phyloP scores from a whole-genome alignment of 2,113 vertebrate genomes.

The Marmota monax region DNA sequence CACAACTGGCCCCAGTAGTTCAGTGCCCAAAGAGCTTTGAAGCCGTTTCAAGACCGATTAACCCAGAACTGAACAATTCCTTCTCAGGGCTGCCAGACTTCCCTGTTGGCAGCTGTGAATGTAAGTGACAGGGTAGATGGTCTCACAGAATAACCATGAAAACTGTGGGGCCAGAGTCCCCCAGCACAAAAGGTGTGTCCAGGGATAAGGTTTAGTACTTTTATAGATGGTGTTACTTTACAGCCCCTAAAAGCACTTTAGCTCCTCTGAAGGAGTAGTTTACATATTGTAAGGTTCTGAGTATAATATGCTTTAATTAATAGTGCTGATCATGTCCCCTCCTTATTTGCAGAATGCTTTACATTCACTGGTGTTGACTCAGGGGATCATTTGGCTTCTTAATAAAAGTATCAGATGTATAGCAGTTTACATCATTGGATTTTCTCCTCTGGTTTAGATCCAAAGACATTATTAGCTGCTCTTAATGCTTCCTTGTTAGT shows the following conservation, averaged over 20 bases:
- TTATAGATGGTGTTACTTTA: not conserved
- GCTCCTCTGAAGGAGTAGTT: conserved; percentile 14
- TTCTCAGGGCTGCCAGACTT: conserved; percentile 39
- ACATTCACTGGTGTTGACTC: conserved; percentile 49
- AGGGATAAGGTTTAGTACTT: not conserved
- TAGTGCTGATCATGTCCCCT: not conserved
- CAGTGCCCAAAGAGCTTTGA: not conserved
- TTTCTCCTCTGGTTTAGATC: conserved; percentile 69
- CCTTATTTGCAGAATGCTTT: conserved; percentile 70
- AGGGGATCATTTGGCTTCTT: conserved; percentile 50
- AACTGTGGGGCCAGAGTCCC: not conserved
- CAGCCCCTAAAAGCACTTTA: not conserved
- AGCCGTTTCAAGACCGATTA: not conserved
- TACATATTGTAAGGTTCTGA: not conserved
- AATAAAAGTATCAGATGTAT: conserved; percentile 60
- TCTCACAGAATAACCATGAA: not conserved
- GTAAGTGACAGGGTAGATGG: not conserved
- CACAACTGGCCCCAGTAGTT: not conserved
- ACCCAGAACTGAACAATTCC: not conserved
- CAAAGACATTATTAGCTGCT: conserved; percentile 64
- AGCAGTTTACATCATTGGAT: conserved; percentile 64
- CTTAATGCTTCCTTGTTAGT: conserved; percentile 63
- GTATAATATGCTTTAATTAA: conserved; percentile 56
- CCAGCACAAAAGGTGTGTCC: not conserved
- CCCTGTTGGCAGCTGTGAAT: not conserved